Percentiles rank a stretch among this genome's conserved stretches.
These are phyloP conservation scores for Kobus ellipsiprymnus DNA, from an alignment of 2,113 vertebrate genomes.

Conservation along the genomic window DNA sequence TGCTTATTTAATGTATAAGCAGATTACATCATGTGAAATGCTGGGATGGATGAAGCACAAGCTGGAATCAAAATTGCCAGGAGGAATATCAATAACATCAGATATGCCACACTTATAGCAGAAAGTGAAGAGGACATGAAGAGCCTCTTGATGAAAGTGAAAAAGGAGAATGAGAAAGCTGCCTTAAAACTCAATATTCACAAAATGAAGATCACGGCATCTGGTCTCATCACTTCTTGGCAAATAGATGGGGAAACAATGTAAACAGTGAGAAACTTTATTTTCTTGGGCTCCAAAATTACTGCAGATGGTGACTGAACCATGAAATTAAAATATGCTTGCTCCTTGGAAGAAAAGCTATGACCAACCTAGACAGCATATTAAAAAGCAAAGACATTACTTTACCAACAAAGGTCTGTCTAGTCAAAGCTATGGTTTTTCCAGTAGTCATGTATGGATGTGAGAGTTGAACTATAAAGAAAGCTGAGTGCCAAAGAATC, in stretches of 20 bases:
- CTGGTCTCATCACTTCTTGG: background rate
- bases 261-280: background rate
- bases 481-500: accelerated
- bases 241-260: background rate
- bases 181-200: background rate
- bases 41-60: background rate
- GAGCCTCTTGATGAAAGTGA: background rate
- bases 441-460: background rate
- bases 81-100: background rate
- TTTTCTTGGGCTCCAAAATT: background rate
- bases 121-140: background rate
- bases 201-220: background rate
- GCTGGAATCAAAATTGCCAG: background rate
- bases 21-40: background rate
- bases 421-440: background rate
- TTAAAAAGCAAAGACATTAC: background rate
- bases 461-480: background rate
- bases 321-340: background rate
- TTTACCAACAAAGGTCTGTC: background rate
- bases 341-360: background rate
- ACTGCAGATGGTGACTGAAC: background rate
- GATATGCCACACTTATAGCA: background rate
- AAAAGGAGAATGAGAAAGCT: background rate
- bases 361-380: background rate
- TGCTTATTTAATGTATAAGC: background rate